Evolutionary conservation across 2,797 vertebrate species (phyloP).

Genomic region (Hypotaenidia okinawae): DNA sequence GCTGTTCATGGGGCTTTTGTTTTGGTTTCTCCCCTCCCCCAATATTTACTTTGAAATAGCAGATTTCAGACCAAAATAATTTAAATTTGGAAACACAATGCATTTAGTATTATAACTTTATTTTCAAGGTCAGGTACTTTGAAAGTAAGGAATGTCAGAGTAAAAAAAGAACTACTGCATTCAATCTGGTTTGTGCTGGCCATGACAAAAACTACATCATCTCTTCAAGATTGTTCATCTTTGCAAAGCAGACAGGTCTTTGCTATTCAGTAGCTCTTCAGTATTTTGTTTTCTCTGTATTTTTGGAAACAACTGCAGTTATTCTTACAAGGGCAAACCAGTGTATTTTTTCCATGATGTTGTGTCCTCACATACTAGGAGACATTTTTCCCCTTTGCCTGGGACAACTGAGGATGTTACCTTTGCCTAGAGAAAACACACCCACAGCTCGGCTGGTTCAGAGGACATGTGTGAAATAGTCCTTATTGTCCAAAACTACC

Average conservation of each 20-base stretch:
- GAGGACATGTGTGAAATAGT: background rate
- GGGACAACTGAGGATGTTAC: background rate
- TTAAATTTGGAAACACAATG: background rate
- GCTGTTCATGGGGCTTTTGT: too few relatives aligned
- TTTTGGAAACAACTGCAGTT: background rate
- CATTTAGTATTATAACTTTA: background rate
- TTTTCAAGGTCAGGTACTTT: background rate
- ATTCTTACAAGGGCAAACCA: background rate
- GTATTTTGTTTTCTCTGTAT: background rate
- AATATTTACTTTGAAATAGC: background rate
- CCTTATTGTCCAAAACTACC: background rate
- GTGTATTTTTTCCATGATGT: background rate
- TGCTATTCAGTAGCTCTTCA: background rate
- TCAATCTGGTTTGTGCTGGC: background rate
- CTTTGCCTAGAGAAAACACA: background rate
- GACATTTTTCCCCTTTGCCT: background rate
- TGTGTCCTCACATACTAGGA: background rate
- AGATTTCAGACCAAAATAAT: background rate
- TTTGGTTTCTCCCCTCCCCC: background rate
- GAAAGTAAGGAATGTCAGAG: background rate
- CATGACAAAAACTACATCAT: fast-evolving
- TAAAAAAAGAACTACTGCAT: background rate
- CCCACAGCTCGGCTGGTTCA: background rate
- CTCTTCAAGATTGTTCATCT: background rate
- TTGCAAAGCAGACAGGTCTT: background rate